These are phyloP conservation scores for Tenthredo livida DNA, from an alignment of 2,888 invertebrate genomes.

Conservation along the genomic window DNA sequence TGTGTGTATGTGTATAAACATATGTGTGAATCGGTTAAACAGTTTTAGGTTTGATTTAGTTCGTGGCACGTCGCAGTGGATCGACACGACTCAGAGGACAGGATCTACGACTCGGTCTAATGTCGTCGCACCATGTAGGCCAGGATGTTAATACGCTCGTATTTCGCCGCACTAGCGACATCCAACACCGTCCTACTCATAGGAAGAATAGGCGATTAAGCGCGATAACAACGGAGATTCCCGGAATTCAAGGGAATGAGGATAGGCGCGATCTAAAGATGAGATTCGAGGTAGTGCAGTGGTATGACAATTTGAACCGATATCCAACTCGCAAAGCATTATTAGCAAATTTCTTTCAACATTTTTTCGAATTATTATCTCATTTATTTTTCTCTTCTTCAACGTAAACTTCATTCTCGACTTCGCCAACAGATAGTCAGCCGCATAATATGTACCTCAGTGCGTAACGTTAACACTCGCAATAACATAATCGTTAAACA, in stretches of 20 bases:
- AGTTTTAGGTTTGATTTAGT: constrained; percentile 3
- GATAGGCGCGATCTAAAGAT: constrained; percentile 31
- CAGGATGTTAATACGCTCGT: constrained; percentile 76
- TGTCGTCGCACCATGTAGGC: constrained; percentile 71
- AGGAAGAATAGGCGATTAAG: constrained; percentile 76
- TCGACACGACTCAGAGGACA: constrained; percentile 10
- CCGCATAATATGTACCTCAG: neutral
- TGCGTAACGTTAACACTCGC: neutral
- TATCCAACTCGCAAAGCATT: neutral
- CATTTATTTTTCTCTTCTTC: neutral
- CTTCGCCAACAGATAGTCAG: neutral
- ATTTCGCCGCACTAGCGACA: constrained; percentile 77
- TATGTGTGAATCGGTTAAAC: neutral
- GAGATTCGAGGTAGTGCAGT: constrained; percentile 18
- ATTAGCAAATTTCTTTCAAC: neutral
- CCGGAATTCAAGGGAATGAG: constrained; percentile 69
- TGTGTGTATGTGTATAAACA: too few relatives aligned
- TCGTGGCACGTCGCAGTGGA: neutral
- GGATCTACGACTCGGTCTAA: constrained; percentile 46
- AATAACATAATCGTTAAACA: neutral
- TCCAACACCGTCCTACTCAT: constrained; percentile 73
- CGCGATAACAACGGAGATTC: constrained; percentile 73
- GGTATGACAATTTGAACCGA: neutral
- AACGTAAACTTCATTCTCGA: neutral
- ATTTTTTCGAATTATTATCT: neutral